These are phyloP conservation scores for Tachysurus vachellii DNA, from an alignment of 2,113 vertebrate species.

Conservation along the genomic window DNA sequence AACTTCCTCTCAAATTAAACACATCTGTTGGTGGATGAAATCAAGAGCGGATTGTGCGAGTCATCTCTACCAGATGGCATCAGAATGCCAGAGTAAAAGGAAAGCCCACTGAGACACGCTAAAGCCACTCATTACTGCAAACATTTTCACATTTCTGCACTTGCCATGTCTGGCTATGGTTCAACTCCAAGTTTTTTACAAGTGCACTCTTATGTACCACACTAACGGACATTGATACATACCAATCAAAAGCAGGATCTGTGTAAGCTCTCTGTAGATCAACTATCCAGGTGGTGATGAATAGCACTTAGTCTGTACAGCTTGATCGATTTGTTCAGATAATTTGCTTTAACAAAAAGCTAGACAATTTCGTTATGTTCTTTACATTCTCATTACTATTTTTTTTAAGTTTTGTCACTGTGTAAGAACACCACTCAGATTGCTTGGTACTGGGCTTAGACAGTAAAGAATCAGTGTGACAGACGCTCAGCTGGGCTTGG, in stretches of 20 bases:
- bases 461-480: slow-evolving; percentile 20
- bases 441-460: not conserved
- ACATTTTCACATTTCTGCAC: not conserved
- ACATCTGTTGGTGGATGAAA: slow-evolving; percentile 35
- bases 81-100: slow-evolving; percentile 23
- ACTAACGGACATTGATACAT: not conserved
- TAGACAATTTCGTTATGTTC: not conserved
- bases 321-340: not conserved
- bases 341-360: not conserved
- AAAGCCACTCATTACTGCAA: slow-evolving; percentile 1
- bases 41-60: not conserved
- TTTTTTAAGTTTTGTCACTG: not conserved
- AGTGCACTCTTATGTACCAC: not conserved
- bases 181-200: not conserved
- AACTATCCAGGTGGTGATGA: slow-evolving; percentile 1
- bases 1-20: slow-evolving; percentile 20
- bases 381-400: not conserved
- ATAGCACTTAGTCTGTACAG: not conserved
- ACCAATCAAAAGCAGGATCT: slow-evolving; percentile 22
- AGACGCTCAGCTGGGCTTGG: slow-evolving; percentile 21
- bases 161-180: not conserved
- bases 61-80: slow-evolving; percentile 37
- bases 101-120: not conserved
- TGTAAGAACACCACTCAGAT: not conserved
- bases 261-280: not conserved